phyloP scores from a whole-genome alignment of 2,888 invertebrate species.

The Zaprionus bogoriensis region DNA sequence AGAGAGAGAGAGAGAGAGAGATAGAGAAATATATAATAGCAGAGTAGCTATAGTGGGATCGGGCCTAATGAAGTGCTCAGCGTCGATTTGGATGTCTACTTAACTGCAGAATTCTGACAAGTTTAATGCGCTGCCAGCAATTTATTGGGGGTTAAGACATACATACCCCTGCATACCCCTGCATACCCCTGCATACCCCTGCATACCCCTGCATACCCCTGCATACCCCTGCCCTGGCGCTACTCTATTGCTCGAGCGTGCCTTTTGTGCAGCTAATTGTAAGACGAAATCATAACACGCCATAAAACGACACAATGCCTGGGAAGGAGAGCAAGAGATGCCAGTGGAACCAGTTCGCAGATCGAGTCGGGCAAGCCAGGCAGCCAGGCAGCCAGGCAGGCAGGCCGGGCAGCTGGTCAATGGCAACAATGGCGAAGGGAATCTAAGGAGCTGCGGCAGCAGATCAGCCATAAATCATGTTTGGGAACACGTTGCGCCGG shows the following conservation, averaged over 20 bases:
- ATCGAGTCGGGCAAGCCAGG: constrained; percentile 6
- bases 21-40: background rate
- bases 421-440: constrained; percentile 62
- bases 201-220: too few species aligned
- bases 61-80: constrained; percentile 64
- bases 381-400: background rate
- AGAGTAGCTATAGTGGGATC: background rate
- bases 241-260: constrained; percentile 36
- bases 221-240: too few species aligned
- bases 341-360: constrained; percentile 65
- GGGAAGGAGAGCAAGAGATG: constrained; percentile 9
- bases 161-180: too few species aligned
- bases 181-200: too few species aligned
- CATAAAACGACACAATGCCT: constrained; percentile 68
- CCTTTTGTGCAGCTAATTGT: constrained; percentile 75
- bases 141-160: constrained; percentile 52
- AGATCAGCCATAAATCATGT: constrained; percentile 74
- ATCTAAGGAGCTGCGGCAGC: constrained; percentile 39
- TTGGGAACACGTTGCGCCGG: constrained; percentile 66
- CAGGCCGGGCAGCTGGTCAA: constrained; percentile 62
- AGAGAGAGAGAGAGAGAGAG: background rate
- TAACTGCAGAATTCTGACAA: constrained; percentile 70
- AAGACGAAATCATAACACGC: constrained; percentile 74
- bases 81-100: constrained; percentile 50
- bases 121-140: constrained; percentile 52